Conservation (phyloP, 1,140 invertebrate genomes). For the Tetragnatha versicolor region DNA sequence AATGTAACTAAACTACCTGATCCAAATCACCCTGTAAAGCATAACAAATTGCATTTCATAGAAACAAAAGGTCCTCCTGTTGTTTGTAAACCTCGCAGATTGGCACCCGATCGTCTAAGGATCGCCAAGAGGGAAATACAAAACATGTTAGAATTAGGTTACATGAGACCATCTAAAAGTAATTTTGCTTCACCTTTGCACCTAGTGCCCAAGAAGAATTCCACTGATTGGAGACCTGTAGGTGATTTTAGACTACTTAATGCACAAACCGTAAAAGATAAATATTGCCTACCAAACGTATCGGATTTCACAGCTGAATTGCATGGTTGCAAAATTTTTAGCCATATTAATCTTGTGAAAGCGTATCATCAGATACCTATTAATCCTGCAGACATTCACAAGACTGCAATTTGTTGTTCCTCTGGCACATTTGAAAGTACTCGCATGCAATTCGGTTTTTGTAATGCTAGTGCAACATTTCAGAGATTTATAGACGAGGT, state of each 20-base stretch:
- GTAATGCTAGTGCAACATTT: conserved; percentile 47
- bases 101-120: conserved; percentile 34
- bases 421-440: conserved; percentile 46
- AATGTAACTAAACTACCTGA: not conserved
- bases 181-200: conserved; percentile 57
- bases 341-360: conserved; percentile 32
- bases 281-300: conserved; percentile 33
- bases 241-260: conserved; percentile 50
- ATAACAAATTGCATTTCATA: conserved; percentile 35
- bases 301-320: conserved; percentile 46
- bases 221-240: conserved; percentile 34
- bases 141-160: conserved; percentile 31
- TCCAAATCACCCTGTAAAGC: conserved; percentile 10
- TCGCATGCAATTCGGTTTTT: conserved; percentile 54
- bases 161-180: conserved; percentile 56
- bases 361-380: conserved; percentile 52
- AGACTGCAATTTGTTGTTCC: conserved; percentile 44
- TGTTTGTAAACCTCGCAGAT: not conserved
- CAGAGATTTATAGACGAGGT: conserved; percentile 48
- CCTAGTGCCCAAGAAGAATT: conserved; percentile 56
- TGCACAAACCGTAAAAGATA: conserved; percentile 38
- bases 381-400: conserved; percentile 24
- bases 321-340: conserved; percentile 29
- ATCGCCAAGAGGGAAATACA: conserved; percentile 33
- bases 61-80: conserved; percentile 43